A percentile compares a stretch with the other conserved stretches of the same genome.
phyloP scores from a whole-genome alignment of 2,888 invertebrate genomes.

The Mesorhabditis spiculigera region DNA sequence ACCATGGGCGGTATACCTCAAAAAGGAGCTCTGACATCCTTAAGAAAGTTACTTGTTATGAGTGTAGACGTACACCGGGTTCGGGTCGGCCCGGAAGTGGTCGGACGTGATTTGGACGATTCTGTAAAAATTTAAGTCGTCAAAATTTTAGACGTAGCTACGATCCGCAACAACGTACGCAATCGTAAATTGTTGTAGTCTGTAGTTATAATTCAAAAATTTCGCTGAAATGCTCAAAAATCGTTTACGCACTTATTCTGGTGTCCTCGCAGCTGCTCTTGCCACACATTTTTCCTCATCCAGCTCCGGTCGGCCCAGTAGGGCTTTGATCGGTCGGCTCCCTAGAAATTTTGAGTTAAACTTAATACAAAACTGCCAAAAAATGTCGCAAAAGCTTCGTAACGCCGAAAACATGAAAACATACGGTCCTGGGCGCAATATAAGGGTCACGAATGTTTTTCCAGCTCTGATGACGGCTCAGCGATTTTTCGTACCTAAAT shows the following conservation, averaged over 20 bases:
- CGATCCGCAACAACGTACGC: too few relatives aligned
- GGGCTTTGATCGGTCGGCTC: background rate
- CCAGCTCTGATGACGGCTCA: background rate
- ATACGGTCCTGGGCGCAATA: background rate
- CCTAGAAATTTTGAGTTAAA: background rate
- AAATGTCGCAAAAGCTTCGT: too few relatives aligned
- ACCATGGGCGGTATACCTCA: background rate
- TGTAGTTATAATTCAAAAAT: background rate
- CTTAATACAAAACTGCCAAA: background rate
- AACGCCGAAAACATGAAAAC: background rate
- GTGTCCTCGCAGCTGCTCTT: background rate
- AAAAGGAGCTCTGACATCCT: background rate
- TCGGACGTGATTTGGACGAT: background rate
- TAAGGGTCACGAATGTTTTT: background rate
- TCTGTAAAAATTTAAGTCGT: background rate
- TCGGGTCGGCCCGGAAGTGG: background rate
- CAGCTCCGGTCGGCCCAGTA: slow-evolving; percentile 4
- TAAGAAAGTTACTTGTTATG: background rate
- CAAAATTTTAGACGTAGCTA: background rate
- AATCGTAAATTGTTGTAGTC: too few relatives aligned
- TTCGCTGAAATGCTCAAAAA: background rate
- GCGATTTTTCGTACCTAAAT: slow-evolving; percentile 6
- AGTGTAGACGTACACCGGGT: background rate
- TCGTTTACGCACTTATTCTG: background rate
- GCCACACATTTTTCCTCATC: background rate